These are phyloP conservation scores for Sinocyclocheilus anshuiensis DNA, from an alignment of 2,113 vertebrate genomes.

Conservation along the genomic window DNA sequence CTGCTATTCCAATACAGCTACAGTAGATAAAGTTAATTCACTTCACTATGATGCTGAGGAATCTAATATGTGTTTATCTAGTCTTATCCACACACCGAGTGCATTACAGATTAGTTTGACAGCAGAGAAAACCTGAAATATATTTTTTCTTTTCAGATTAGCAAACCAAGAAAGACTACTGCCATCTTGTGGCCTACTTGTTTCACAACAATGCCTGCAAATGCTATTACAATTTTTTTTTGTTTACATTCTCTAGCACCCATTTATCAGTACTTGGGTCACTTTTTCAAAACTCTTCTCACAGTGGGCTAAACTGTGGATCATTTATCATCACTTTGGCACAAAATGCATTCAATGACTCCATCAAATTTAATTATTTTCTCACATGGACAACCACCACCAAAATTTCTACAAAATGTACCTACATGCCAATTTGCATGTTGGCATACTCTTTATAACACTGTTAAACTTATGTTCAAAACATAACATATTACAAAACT, in stretches of 20 bases:
- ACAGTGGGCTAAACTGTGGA: background rate
- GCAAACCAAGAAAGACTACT: constrained; percentile 42
- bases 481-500: too few species aligned
- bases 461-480: too few species aligned
- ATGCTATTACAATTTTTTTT: background rate
- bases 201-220: constrained; percentile 32
- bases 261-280: background rate
- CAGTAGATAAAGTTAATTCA: background rate
- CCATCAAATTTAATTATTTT: background rate
- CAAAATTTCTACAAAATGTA: background rate
- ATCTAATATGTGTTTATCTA: constrained; percentile 9
- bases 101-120: constrained; percentile 6
- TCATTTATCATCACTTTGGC: background rate
- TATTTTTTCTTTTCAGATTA: background rate
- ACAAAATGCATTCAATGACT: background rate
- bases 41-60: background rate
- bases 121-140: background rate
- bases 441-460: too few species aligned
- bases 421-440: background rate
- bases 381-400: background rate
- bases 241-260: background rate
- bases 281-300: background rate
- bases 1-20: background rate
- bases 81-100: background rate
- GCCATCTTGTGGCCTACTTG: constrained; percentile 68